Base-by-base conservation (phyloP, 2,797 vertebrate species). In the Lemur catta region DNA sequence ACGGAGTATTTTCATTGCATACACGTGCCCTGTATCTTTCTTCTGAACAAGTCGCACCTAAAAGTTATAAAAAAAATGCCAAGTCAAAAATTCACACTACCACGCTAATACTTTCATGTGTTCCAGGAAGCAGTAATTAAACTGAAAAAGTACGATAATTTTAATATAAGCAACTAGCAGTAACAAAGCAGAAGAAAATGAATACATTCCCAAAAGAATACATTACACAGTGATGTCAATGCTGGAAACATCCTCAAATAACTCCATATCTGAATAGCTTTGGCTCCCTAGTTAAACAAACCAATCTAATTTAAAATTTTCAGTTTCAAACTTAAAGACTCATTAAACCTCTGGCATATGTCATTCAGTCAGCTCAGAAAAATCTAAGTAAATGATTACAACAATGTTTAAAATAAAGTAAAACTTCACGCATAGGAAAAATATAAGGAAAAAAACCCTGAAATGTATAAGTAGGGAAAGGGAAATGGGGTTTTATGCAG, bases 1-100 rank as follows among this genome's bases (percentile, higher is more conserved):
- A 14, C 99, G 99, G 0, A 99, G 99, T 84, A 99, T 99, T 98
- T 99, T 99, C 99, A 99, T 99, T 35, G 99, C 99, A 57, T 99
- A 99, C 2, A 99, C 99, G 0, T 99, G 99, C 0, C 99, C 99
- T 0, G 99, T 99, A 97, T 99, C 99, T 97, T 99, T 99, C 98
- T 99, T 99, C 99, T 99, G 99, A 87, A 99, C 99, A 89, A 99
- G 98, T 22, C 99, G 98, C 74, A 99, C 99, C 99, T 99, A 94
- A 22, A 96, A 84, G 52, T 81, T 1, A 65, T 10, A 43, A 15
- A 93, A 55, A 78, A 94, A 84, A 50, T 10, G 72, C 52, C 57
- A 50, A 63, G 63, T 96, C 61, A 95, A 84, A 93, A 95, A 76
- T 59, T 93, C 30, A 78, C 38, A 74, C 57, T 80, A 28, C 5